These are phyloP conservation scores for Aelia acuminata DNA, from an alignment of 2,888 invertebrate genomes.

Conservation along the genomic window DNA sequence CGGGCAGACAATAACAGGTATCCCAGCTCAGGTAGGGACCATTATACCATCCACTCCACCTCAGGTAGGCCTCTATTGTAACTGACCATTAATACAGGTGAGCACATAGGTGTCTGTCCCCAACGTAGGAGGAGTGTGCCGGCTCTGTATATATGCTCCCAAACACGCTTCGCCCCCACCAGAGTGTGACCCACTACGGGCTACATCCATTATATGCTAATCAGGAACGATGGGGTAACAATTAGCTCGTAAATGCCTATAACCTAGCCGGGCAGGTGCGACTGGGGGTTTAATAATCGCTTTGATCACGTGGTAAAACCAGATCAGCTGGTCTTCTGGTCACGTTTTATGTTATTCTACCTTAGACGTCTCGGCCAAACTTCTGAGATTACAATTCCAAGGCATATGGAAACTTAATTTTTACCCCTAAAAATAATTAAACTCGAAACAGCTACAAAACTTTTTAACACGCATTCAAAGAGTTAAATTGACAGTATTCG, in stretches of 20 bases:
- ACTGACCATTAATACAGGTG: constrained; percentile 1
- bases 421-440: too few species aligned
- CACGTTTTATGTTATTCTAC: neutral
- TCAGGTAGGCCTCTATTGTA: neutral
- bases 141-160: neutral
- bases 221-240: neutral
- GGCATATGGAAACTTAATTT: too few species aligned
- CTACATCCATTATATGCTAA: constrained; percentile 18
- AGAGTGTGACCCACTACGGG: neutral
- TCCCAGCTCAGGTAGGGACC: neutral
- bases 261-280: neutral
- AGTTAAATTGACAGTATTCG: too few species aligned
- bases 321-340: neutral
- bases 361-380: neutral
- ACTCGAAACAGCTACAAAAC: too few species aligned
- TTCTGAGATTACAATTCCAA: neutral
- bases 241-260: constrained; percentile 7
- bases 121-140: neutral
- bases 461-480: too few species aligned
- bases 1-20: neutral
- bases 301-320: neutral
- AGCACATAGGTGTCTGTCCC: neutral
- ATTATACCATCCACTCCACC: neutral
- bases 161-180: neutral
- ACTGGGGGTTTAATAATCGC: neutral